Evolutionary conservation across 2,113 vertebrate genomes (phyloP).

Genomic region (Cichladusa arquata): DNA sequence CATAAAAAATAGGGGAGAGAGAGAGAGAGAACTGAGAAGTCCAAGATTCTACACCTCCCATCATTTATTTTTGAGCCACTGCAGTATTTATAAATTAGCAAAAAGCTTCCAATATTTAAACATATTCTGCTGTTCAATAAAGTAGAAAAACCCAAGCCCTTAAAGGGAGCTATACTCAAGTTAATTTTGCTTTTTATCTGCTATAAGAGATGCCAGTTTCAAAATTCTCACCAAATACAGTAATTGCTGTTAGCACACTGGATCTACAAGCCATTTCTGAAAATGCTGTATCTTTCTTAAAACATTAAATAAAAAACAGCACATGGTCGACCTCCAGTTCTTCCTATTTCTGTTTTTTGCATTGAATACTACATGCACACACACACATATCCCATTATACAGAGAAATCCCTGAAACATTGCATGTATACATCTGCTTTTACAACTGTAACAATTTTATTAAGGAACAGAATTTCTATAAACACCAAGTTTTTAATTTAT

Average conservation of each 20-base stretch:
- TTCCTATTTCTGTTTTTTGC: neutral
- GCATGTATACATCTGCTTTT: neutral
- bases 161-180: neutral
- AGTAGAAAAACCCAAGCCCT: neutral
- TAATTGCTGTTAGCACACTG: neutral
- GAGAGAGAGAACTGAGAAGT: neutral
- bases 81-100: neutral
- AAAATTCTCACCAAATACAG: neutral
- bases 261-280: neutral
- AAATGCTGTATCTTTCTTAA: neutral
- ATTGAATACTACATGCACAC: neutral
- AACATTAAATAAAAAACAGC: neutral
- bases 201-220: neutral
- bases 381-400: neutral
- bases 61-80: neutral
- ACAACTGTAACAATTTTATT: neutral
- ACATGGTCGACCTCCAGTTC: neutral
- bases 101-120: neutral
- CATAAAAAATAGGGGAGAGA: neutral
- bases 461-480: neutral
- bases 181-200: neutral
- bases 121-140: neutral
- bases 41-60: neutral
- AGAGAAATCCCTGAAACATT: neutral
- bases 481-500: neutral